Evolutionary conservation across 2,113 vertebrate genomes (phyloP).

Genomic region (Tragelaphus strepsiceros): DNA sequence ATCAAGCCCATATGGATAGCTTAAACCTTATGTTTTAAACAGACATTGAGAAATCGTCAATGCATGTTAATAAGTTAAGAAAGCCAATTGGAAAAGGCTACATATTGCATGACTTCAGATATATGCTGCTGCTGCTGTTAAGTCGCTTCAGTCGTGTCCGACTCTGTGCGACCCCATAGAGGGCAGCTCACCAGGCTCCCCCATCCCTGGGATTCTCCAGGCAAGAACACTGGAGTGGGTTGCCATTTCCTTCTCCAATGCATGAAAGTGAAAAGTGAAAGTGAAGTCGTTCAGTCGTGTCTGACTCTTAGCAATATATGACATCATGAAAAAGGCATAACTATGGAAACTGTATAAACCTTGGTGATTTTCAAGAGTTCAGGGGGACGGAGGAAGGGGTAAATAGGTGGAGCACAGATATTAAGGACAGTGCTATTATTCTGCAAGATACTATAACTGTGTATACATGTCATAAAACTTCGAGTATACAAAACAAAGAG

Average conservation of each 20-base stretch:
- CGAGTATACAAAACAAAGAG: not conserved
- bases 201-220: too few species aligned
- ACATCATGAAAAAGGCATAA: not conserved
- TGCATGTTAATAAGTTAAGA: not conserved
- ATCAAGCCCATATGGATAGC: not conserved
- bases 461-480: not conserved
- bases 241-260: too few species aligned
- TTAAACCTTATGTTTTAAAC: not conserved
- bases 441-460: not conserved
- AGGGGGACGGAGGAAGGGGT: fast-evolving
- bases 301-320: not conserved
- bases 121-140: too few species aligned
- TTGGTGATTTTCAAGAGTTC: not conserved
- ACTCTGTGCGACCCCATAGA: too few species aligned
- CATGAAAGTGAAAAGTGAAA: too few species aligned
- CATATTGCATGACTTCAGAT: not conserved
- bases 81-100: not conserved
- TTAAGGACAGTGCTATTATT: not conserved
- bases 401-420: not conserved
- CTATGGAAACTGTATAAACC: not conserved
- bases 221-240: too few species aligned
- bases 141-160: too few species aligned
- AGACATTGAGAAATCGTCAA: not conserved
- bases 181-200: too few species aligned
- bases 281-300: too few species aligned